These are phyloP conservation scores for Brotula barbata DNA, from an alignment of 2,797 vertebrate species.

Conservation along the genomic window DNA sequence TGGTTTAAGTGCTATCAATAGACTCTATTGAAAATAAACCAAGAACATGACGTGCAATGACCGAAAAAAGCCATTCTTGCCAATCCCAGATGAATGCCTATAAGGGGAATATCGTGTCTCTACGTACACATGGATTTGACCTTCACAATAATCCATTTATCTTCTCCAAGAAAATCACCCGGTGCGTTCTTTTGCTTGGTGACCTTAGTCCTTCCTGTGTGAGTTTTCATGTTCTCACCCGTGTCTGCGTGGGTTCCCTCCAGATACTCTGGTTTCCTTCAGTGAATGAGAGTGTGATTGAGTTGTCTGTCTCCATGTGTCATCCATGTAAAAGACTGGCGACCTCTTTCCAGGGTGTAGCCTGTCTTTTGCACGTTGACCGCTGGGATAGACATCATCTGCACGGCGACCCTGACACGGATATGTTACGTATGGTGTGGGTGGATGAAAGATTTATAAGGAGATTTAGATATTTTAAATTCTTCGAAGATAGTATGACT, in stretches of 20 bases:
- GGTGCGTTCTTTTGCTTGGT: constrained; percentile 20
- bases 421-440: no score
- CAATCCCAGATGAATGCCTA: constrained; percentile 42
- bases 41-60: constrained; percentile 60
- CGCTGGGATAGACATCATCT: no score
- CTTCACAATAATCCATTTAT: constrained; percentile 38
- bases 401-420: no score
- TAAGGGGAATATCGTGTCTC: constrained; percentile 52
- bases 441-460: constrained; percentile 44
- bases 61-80: constrained; percentile 60
- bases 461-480: constrained; percentile 35
- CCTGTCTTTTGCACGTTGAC: no score
- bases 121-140: constrained; percentile 42
- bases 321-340: no score
- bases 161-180: constrained; percentile 26
- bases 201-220: no score
- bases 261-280: no score
- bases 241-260: no score
- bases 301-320: no score
- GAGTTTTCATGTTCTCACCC: no score
- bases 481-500: constrained; percentile 43
- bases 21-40: constrained; percentile 72
- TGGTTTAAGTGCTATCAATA: constrained; percentile 77
- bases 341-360: no score
- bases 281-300: no score